Percentiles rank a stretch among this genome's conserved stretches.
These are phyloP conservation scores for Calliopum simillimum DNA, from an alignment of 2,888 invertebrate species.

Conservation along the genomic window DNA sequence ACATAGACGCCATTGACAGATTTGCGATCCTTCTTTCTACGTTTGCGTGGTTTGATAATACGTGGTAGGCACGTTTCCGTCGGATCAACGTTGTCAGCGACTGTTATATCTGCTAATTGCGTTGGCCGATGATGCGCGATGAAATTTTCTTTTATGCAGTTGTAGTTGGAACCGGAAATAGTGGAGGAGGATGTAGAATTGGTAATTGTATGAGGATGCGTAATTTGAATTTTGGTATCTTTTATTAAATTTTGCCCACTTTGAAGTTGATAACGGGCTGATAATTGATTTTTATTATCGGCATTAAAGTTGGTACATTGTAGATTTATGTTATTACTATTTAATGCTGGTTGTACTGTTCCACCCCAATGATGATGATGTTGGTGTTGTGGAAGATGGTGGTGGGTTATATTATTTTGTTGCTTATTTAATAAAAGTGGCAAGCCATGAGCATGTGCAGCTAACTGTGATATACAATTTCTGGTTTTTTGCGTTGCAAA, in stretches of 20 bases:
- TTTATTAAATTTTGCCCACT: too few relatives aligned
- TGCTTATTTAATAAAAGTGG: slow-evolving; percentile 76
- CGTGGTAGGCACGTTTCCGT: slow-evolving; percentile 83
- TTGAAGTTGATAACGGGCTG: too few relatives aligned
- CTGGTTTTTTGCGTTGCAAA: not conserved
- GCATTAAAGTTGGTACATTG: too few relatives aligned
- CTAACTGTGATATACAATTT: slow-evolving; percentile 75
- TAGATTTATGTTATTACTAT: too few relatives aligned
- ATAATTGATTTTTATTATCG: too few relatives aligned
- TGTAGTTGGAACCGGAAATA: slow-evolving; percentile 37
- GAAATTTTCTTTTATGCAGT: slow-evolving; percentile 15
- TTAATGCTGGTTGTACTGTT: not conserved
- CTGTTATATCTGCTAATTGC: slow-evolving; percentile 56
- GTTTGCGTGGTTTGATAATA: slow-evolving; percentile 89
- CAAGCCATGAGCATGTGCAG: slow-evolving; percentile 86
- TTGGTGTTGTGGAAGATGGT: slow-evolving; percentile 1
- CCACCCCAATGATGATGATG: not conserved
- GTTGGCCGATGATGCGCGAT: slow-evolving; percentile 56
- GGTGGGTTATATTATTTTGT: slow-evolving; percentile 21
- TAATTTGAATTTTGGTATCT: too few relatives aligned
- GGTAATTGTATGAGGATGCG: slow-evolving; percentile 20
- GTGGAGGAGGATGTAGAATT: slow-evolving; percentile 21
- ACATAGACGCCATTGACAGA: slow-evolving; percentile 70
- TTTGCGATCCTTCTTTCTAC: slow-evolving; percentile 90
- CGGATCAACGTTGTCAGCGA: slow-evolving; percentile 33